Conservation (phyloP, 1,140 invertebrate genomes). For the Drosophila sulfurigaster region DNA sequence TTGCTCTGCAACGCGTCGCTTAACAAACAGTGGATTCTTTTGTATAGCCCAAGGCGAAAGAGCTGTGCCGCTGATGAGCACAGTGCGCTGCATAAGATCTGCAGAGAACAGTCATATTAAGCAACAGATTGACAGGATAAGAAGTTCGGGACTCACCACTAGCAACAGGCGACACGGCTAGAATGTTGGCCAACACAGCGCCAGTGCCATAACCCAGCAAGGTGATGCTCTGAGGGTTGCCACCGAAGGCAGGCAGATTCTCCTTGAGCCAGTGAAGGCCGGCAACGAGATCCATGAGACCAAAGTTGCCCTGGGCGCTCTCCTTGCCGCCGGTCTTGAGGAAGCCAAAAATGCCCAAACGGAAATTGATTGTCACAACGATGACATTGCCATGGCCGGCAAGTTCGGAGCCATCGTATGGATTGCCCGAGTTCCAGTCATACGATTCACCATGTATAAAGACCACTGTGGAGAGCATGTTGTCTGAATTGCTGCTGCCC, state of each 20-base stretch:
- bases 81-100: constrained; percentile 95
- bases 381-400: constrained; percentile 96
- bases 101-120: constrained; percentile 42
- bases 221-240: constrained; percentile 94
- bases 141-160: constrained; percentile 88
- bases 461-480: constrained; percentile 90
- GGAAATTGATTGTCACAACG: constrained; percentile 98
- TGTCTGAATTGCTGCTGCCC: constrained; percentile 8
- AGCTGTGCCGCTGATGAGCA: constrained; percentile 97
- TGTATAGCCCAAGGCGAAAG: constrained; percentile 97
- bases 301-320: constrained; percentile 96
- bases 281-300: constrained; percentile 97
- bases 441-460: constrained; percentile 98
- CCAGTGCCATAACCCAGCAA: constrained; percentile 97
- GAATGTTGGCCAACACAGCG: constrained; percentile 96
- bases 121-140: neutral
- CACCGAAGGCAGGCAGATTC: constrained; percentile 95
- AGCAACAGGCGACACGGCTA: constrained; percentile 96
- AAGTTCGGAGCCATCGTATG: constrained; percentile 96
- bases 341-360: constrained; percentile 98
- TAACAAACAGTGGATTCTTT: constrained; percentile 92
- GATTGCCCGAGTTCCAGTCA: constrained; percentile 97
- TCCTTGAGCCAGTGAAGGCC: constrained; percentile 96
- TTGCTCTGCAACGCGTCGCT: constrained; percentile 91
- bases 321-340: constrained; percentile 94